Percentiles rank a stretch among this genome's conserved stretches.
phyloP scores from a whole-genome alignment of 2,797 vertebrate genomes.

The Acipenser ruthenus region DNA sequence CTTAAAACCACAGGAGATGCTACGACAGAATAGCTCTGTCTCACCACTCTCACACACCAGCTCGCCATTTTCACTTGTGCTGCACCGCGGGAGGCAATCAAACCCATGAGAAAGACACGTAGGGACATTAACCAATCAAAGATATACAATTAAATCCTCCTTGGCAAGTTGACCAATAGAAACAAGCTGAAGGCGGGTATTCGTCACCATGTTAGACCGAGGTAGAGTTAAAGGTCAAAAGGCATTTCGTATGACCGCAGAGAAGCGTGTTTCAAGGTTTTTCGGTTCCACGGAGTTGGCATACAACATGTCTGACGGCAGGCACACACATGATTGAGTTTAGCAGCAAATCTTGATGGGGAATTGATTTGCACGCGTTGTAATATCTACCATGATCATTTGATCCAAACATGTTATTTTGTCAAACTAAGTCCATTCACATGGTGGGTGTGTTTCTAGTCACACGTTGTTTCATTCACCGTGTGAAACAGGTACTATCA shows the following conservation, averaged over 20 bases:
- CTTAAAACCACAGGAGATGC: slow-evolving; percentile 38
- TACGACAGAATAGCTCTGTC: slow-evolving; percentile 46
- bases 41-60: slow-evolving; percentile 47
- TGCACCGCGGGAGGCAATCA: slow-evolving; percentile 25
- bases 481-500: no score
- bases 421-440: no score
- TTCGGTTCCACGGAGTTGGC: not conserved
- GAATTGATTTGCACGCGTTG: no score
- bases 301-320: no score
- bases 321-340: no score
- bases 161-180: slow-evolving; percentile 31
- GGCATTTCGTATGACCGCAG: slow-evolving; percentile 42
- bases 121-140: slow-evolving; percentile 37
- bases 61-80: slow-evolving; percentile 50
- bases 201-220: slow-evolving; percentile 40
- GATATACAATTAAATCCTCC: not conserved
- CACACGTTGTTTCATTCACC: no score
- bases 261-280: slow-evolving; percentile 14
- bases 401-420: no score
- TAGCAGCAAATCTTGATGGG: no score
- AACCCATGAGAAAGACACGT: no score
- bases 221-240: slow-evolving; percentile 43
- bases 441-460: no score
- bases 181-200: not conserved
- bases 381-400: no score